A percentile compares a stretch with the other conserved stretches of the same genome.
Conservation (phyloP, 2,888 invertebrate genomes). For the Agriopis aurantiaria region DNA sequence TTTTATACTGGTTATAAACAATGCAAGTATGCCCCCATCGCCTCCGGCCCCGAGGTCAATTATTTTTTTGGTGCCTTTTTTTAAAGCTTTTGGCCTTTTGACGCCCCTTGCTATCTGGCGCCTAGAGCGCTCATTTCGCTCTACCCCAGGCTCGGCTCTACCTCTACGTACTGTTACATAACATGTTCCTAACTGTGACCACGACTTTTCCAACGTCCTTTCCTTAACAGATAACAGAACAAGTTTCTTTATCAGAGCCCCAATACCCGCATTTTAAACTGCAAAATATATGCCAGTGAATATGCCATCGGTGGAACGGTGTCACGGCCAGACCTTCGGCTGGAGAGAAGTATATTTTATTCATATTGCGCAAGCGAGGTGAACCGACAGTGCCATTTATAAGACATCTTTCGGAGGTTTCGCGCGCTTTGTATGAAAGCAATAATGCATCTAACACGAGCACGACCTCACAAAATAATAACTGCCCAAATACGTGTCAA, state of each 20-base stretch:
- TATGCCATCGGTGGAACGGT: slow-evolving; percentile 64
- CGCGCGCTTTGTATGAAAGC: slow-evolving; percentile 7
- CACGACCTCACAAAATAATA: not conserved
- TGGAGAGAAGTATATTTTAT: slow-evolving; percentile 61
- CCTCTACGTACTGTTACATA: not conserved
- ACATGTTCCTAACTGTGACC: not conserved
- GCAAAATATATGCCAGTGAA: slow-evolving; percentile 49
- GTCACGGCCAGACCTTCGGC: slow-evolving; percentile 74
- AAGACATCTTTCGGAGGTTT: slow-evolving; percentile 57
- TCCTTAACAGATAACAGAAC: slow-evolving; percentile 5
- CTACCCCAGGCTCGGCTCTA: no score
- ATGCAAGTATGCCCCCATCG: no score
- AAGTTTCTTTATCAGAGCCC: slow-evolving; percentile 17
- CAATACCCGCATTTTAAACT: slow-evolving; percentile 34
- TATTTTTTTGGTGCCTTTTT: no score
- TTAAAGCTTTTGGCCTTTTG: no score
- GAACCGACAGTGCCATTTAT: slow-evolving; percentile 52
- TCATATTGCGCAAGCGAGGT: slow-evolving; percentile 65
- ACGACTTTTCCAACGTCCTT: slow-evolving; percentile 10
- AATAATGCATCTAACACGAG: not conserved
- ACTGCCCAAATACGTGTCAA: no score
- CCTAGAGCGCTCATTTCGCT: no score
- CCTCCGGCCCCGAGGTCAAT: no score
- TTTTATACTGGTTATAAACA: no score
- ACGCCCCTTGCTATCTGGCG: no score